Evolutionary conservation across 2,888 invertebrate species (phyloP), one percentile per base, ranked within the genome.

Genomic region (Tipula lateralis): DNA sequence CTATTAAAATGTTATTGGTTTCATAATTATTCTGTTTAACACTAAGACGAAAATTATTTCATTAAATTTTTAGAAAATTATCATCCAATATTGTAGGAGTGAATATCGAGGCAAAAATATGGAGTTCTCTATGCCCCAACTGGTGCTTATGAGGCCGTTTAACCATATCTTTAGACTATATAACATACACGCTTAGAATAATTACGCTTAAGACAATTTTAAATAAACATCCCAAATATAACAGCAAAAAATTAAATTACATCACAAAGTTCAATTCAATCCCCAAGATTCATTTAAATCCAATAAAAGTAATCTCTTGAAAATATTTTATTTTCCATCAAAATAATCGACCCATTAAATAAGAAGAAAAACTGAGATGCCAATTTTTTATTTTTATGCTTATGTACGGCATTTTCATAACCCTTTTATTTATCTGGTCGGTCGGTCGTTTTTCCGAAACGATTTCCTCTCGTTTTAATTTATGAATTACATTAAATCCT

Each of bases 381-480:
- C 24, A 9, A 24, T 24, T 66, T 66, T 66, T 16, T 50, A 16
- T 44, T 44, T 44, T n/a, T n/a, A n/a, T n/a, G n/a, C n/a, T n/a
- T 44, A 4, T 16, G 7, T 50, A 50, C n/a, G 24, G 7, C 24
- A 24, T 66, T 66, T 66, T 24, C 66, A 66, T 66, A 66, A 66
- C 66, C 66, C 66, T 66, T 66, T 66, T 66, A 12, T 44, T 0
- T n/a, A 29, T 30, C n/a, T 16, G 82, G 32, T n/a, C 82, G 30
- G 82, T 82, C 29, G 81, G 30, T n/a, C 29, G 81, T 82, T 82
- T 82, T 30, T 82, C 32, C 82, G n/a, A 82, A 82, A 30, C 29
- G 16, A 82, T 82, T 82, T 82, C n/a, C 32, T 82, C n/a, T 30
- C 82, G 82, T 82, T 82, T 82, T 82, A 82, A 82, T 82, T 82